Evolutionary conservation across 1,140 invertebrate genomes (phyloP), one percentile per base, ranked within the genome.

Genomic region (Drosophila tristis): DNA sequence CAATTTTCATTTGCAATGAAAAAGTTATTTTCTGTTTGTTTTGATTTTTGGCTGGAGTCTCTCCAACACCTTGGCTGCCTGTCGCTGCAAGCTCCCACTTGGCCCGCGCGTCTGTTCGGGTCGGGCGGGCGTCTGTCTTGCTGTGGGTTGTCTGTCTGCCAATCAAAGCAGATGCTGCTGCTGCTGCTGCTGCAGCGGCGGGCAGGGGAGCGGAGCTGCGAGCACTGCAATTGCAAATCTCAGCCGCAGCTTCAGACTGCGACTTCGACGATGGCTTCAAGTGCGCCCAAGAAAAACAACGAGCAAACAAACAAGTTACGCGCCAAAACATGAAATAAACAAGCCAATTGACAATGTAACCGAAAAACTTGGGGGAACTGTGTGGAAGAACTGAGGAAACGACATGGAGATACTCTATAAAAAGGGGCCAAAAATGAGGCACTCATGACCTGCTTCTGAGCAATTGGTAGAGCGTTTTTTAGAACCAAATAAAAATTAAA

Each of bases 291-390:
- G 49, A 45, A 60, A 57, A 50, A 31, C 77, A 71, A 62, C 60
- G 67, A 42, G 35, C 50, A 48, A 63, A 76, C 71, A 89, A 87
- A 87, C 82, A 82, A 89, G 84, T 87, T 89, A 58, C 70, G 84
- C 84, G 84, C 84, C 74, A 75, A 89, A 89, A 87, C 78, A 82
- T 79, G 84, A 82, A 82, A 75, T 79, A 72, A 82, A 87, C 82
- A 87, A 86, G 82, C 82, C 78, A 87, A 87, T 87, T 81, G 74
- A 74, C 74, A 67, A 67, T 76, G 71, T 53, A 77, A 51, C 68
- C 31, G 48, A 49, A 55, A 16, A 71, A 58, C 48, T 23, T 45
- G 44, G 44, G 39, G 39, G 58, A 45, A 25, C 5, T 20, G 23
- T 13, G 6, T 13, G 5, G 35, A 51, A n/a, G 13, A 51, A 23